Conservation (phyloP, 2,888 invertebrate species). For the Protula sp. region DNA sequence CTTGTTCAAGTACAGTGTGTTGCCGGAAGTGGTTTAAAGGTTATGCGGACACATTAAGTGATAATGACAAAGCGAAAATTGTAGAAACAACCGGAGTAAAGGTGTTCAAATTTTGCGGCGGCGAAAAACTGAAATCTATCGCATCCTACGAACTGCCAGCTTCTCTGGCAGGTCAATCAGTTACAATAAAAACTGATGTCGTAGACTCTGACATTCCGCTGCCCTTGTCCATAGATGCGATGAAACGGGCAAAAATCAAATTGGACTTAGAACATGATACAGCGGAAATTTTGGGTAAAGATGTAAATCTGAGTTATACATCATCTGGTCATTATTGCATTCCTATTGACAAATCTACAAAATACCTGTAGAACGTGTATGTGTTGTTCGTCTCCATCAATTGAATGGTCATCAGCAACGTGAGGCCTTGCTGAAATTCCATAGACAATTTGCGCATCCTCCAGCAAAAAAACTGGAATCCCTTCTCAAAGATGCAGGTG, state of each 20-base stretch:
- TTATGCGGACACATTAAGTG: slow-evolving; percentile 5
- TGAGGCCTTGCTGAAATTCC: slow-evolving; percentile 4
- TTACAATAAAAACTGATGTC: too few species aligned
- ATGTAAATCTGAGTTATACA: too few species aligned
- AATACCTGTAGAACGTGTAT: too few species aligned
- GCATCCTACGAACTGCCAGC: not conserved
- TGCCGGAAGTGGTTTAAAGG: slow-evolving; percentile 4
- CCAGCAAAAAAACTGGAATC: slow-evolving; percentile 11
- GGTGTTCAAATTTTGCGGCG: slow-evolving; percentile 4
- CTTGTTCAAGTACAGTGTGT: slow-evolving; percentile 9
- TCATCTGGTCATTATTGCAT: too few species aligned
- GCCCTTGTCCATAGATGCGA: too few species aligned
- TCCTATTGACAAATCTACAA: too few species aligned
- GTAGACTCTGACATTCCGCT: too few species aligned
- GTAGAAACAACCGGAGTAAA: too few species aligned
- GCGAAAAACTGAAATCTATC: slow-evolving; percentile 1
- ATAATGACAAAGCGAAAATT: not conserved
- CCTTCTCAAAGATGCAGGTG: slow-evolving; percentile 15
- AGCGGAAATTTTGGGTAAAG: too few species aligned
- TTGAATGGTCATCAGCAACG: not conserved
- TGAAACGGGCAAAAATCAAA: not conserved
- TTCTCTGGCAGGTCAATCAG: not conserved
- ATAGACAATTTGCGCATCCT: slow-evolving; percentile 24
- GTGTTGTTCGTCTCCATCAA: too few species aligned
- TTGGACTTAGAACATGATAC: too few species aligned